These are phyloP conservation scores for Eremobia ochroleuca DNA, from an alignment of 2,888 invertebrate species.

Conservation along the genomic window DNA sequence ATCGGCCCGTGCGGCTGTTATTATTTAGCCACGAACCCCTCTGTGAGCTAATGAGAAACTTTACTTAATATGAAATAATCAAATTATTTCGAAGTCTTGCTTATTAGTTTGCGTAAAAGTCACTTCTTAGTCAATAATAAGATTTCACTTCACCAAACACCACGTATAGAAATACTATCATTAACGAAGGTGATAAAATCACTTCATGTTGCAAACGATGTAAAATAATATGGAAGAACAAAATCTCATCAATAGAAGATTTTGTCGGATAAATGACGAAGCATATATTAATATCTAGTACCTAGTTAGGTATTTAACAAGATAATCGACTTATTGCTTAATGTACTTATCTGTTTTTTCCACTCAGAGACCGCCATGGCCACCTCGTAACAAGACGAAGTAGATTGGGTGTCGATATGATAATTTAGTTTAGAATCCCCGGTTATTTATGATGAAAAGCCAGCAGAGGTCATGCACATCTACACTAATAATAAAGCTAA, in stretches of 20 bases:
- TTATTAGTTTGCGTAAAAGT: slow-evolving; percentile 1
- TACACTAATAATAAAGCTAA: no score
- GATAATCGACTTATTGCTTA: neutral
- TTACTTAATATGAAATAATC: neutral
- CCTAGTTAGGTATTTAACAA: neutral
- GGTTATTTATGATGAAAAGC: neutral
- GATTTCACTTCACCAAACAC: slow-evolving; percentile 10
- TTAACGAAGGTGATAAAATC: slow-evolving; percentile 1
- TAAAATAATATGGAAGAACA: slow-evolving; percentile 15
- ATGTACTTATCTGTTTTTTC: neutral
- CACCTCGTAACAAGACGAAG: slow-evolving; percentile 1
- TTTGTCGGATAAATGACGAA: slow-evolving; percentile 1
- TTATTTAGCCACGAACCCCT: neutral
- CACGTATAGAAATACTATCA: neutral
- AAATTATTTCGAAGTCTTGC: slow-evolving; percentile 7
- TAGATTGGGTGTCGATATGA: neutral
- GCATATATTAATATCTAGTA: no score
- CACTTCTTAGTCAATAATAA: neutral
- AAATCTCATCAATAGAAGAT: slow-evolving; percentile 1
- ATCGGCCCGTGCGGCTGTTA: neutral
- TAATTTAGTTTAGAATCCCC: neutral
- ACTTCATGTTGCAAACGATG: neutral
- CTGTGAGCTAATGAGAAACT: neutral
- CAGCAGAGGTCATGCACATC: neutral
- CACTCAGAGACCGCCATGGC: neutral